Percentiles rank a stretch among this genome's conserved stretches.
Conservation (phyloP, 2,888 invertebrate genomes). For the Tetramorium bicarinatum region DNA sequence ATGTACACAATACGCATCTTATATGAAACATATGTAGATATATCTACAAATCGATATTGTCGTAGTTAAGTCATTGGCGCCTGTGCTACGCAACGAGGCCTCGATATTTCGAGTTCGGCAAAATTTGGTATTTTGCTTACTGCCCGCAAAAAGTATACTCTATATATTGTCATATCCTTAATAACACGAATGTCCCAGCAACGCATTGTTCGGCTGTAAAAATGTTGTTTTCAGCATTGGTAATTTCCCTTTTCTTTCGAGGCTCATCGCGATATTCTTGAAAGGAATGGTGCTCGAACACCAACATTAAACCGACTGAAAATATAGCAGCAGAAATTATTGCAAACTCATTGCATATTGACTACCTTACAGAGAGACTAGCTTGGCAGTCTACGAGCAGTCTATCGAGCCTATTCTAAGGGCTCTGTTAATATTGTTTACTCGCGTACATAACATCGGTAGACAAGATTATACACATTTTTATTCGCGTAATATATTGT, state of each 20-base stretch:
- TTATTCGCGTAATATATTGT: slow-evolving; percentile 70
- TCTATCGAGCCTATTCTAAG: slow-evolving; percentile 68
- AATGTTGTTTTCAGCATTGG: not conserved
- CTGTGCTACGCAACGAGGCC: slow-evolving; percentile 62
- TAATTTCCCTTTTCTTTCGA: not conserved
- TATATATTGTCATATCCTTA: not conserved
- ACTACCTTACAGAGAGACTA: slow-evolving; percentile 51
- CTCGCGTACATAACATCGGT: not conserved
- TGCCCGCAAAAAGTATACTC: not conserved
- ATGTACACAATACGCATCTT: slow-evolving; percentile 66
- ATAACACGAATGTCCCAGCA: slow-evolving; percentile 3
- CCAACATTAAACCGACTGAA: not conserved
- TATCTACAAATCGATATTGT: slow-evolving; percentile 82
- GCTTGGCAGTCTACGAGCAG: slow-evolving; percentile 69
- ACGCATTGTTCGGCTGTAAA: not conserved
- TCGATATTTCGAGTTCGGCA: slow-evolving; percentile 30
- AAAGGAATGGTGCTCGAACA: slow-evolving; percentile 23
- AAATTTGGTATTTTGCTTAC: not conserved
- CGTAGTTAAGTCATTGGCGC: slow-evolving; percentile 76
- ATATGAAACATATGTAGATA: slow-evolving; percentile 69
- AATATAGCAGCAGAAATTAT: slow-evolving; percentile 42
- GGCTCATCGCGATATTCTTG: slow-evolving; percentile 1
- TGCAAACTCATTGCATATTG: slow-evolving; percentile 22
- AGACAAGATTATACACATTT: slow-evolving; percentile 1
- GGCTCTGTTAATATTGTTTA: slow-evolving; percentile 31